These are phyloP conservation scores for Hapalemur alaotrensis DNA, from an alignment of 2,797 vertebrate genomes.

Conservation along the genomic window DNA sequence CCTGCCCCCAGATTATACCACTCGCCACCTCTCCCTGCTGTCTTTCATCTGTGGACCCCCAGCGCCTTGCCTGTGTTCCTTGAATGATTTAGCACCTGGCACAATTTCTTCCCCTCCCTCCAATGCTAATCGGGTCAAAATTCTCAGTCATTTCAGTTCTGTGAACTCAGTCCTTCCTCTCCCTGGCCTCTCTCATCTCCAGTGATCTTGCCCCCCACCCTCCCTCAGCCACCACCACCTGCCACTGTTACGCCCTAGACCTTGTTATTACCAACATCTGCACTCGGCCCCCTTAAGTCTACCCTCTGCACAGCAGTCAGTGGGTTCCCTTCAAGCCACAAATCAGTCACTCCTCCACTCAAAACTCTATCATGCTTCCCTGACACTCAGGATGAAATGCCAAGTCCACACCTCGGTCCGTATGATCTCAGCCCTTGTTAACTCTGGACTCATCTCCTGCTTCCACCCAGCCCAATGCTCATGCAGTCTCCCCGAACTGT, in stretches of 20 bases:
- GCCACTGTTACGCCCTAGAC: neutral
- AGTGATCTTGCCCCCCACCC: neutral
- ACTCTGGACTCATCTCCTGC: neutral
- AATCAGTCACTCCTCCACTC: neutral
- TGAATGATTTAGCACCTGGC: neutral
- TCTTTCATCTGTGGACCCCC: neutral
- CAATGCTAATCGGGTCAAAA: neutral
- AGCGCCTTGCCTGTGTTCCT: accelerated
- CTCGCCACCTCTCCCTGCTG: neutral
- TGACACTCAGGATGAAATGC: neutral
- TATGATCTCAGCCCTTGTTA: neutral
- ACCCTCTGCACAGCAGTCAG: neutral
- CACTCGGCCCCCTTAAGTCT: neutral
- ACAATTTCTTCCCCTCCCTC: too few relatives aligned
- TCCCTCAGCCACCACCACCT: neutral
- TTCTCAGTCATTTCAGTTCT: neutral
- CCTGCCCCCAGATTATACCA: too few relatives aligned
- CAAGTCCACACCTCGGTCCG: neutral
- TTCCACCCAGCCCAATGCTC: neutral
- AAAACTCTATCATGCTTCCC: neutral
- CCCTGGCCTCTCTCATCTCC: neutral
- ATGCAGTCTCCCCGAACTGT: neutral
- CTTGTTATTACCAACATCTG: neutral
- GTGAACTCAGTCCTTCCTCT: neutral
- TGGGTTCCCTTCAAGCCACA: neutral